These are phyloP conservation scores for Noturus placidus DNA, from an alignment of 2,113 vertebrate genomes.

Conservation along the genomic window DNA sequence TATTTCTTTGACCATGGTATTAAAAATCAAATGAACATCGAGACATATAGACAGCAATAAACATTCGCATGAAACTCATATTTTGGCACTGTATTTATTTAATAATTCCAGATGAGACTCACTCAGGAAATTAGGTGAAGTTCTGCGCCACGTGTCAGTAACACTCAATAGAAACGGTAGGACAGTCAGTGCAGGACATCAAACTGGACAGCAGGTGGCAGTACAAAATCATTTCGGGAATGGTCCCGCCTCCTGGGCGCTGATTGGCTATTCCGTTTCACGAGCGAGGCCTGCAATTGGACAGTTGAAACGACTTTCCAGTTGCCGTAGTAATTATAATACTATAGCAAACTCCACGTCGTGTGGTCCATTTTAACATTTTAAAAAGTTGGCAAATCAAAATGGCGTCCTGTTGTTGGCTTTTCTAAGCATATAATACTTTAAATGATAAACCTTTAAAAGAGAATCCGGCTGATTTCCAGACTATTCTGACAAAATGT, in stretches of 20 bases:
- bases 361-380: background rate
- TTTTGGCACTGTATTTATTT: background rate
- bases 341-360: background rate
- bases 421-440: background rate
- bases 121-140: background rate
- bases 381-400: background rate
- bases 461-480: background rate
- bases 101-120: background rate
- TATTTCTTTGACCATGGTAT: background rate
- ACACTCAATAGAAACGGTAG: background rate
- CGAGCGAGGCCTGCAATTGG: background rate
- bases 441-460: background rate
- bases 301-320: background rate
- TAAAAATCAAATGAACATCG: background rate
- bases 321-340: background rate
- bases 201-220: constrained; percentile 6
- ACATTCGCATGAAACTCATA: background rate
- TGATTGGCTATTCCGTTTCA: background rate
- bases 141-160: constrained; percentile 8
- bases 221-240: background rate
- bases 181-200: background rate
- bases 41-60: background rate
- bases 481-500: background rate
- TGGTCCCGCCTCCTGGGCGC: background rate
- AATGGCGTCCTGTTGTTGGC: background rate